Evolutionary conservation across 2,797 vertebrate genomes (phyloP), one percentile per base, ranked within the genome.

Genomic region (Aeoliscus strigatus): DNA sequence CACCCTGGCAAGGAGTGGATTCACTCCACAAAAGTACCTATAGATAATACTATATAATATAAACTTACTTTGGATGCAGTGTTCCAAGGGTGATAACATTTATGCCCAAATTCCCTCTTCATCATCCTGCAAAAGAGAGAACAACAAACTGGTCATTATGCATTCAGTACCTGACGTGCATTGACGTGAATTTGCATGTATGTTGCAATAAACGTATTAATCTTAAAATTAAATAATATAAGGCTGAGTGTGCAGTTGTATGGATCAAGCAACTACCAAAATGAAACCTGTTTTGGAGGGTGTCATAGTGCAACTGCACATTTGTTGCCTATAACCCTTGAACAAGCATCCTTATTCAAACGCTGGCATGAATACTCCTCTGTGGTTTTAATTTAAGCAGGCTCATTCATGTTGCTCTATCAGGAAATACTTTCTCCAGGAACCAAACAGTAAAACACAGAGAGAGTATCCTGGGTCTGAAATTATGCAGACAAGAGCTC

Each of bases 31-130:
- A 21, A 35, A 5, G 2, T 15, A 30, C 21, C 26, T 31, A 36
- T 32, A 39, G 9, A n/a, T n/a, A n/a, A n/a, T n/a, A n/a, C 23
- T 6, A 27, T 32, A 9, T 3, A 33, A 28, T 3, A 40, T 9
- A 43, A 38, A 80, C 83, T 82, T 61, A 83, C 80, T 60, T 44
- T 87, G 79, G 85, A 87, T 84, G 86, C 85, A 86, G 87, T 82
- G 80, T 89, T 86, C 26, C 61, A 86, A 74, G 41, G 85, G 81
- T 73, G 82, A 72, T 15, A 56, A 69, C 31, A 33, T 30, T 91
- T 92, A 97, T 62, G 94, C 94, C 94, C 94, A 97, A 83, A 97
- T 96, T 66, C 94, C 94, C 73, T 97, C 94, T 85, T 97, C 94
- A 71, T 98, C 95, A 82, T 98, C 95, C 95, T 98, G 86, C 14